Conservation (phyloP, 2,888 invertebrate genomes). For the Cryptocephalus moraei region DNA sequence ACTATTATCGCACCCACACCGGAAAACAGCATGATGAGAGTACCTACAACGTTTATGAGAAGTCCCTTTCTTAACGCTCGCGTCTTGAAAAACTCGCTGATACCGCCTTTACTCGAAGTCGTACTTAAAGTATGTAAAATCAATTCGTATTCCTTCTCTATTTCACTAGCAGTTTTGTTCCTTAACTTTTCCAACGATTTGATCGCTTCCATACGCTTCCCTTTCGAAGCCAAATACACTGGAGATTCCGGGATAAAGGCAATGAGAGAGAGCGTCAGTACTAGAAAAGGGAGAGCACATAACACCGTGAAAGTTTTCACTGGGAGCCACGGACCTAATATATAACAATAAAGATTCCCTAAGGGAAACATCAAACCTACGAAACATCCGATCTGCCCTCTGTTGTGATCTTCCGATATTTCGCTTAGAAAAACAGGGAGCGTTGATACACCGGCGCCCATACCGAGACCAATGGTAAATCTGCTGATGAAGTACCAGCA, state of each 20-base stretch:
- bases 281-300: constrained; percentile 14
- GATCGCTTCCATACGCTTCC: constrained; percentile 49
- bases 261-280: constrained; percentile 16
- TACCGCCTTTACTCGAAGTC: neutral
- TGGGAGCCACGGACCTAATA: constrained; percentile 48
- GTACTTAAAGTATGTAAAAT: neutral
- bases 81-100: neutral
- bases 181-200: constrained; percentile 32
- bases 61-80: constrained; percentile 39
- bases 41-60: constrained; percentile 58
- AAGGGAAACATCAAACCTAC: constrained; percentile 58
- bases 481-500: constrained; percentile 39
- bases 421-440: constrained; percentile 80
- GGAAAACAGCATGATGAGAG: constrained; percentile 72
- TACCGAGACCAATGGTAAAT: constrained; percentile 50
- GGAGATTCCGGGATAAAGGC: constrained; percentile 22
- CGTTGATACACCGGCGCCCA: constrained; percentile 59
- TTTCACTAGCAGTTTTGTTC: constrained; percentile 39
- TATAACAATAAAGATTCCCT: constrained; percentile 57
- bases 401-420: constrained; percentile 63
- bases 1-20: constrained; percentile 51
- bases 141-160: neutral
- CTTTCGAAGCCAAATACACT: constrained; percentile 29
- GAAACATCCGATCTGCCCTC: constrained; percentile 61
- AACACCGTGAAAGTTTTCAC: constrained; percentile 17